Evolutionary conservation across 1,140 invertebrate genomes (phyloP).

Genomic region (Teleopsis dalmanni): DNA sequence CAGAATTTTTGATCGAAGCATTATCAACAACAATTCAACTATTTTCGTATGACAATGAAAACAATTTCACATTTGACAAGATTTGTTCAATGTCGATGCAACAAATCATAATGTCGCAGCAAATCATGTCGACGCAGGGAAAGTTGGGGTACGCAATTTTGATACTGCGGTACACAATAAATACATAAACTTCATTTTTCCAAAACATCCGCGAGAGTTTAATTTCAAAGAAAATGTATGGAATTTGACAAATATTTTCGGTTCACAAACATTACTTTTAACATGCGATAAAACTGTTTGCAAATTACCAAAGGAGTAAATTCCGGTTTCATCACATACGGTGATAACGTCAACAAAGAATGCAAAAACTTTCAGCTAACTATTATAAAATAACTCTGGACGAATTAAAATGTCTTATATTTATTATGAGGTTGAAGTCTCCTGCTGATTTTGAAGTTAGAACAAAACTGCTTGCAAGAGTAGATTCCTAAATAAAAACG

Average conservation of each 20-base stretch:
- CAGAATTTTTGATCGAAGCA: conserved; percentile 3
- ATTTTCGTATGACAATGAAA: neutral
- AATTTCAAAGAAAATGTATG: neutral
- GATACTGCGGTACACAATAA: neutral
- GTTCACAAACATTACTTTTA: conserved; percentile 2
- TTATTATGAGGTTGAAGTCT: neutral
- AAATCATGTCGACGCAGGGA: conserved; percentile 4
- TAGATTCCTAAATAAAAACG: neutral
- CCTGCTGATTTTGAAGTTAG: neutral
- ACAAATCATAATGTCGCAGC: conserved; percentile 1
- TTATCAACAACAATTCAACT: neutral
- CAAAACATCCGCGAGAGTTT: neutral
- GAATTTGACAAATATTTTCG: conserved; percentile 5
- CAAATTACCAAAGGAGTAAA: neutral
- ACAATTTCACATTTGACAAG: conserved; percentile 7
- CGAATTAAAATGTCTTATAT: conserved; percentile 10
- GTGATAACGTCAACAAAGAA: conserved; percentile 2
- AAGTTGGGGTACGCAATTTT: conserved; percentile 2
- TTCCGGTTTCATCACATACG: neutral
- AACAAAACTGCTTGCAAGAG: conserved; percentile 3
- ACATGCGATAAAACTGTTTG: conserved; percentile 3
- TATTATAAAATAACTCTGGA: conserved; percentile 2
- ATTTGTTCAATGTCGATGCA: conserved; percentile 6
- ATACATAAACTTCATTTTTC: conserved; percentile 8
- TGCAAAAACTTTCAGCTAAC: conserved; percentile 5